A percentile compares a stretch with the other conserved stretches of the same genome.
Conservation (phyloP, 2,888 invertebrate species). For the Papilio gigon region DNA sequence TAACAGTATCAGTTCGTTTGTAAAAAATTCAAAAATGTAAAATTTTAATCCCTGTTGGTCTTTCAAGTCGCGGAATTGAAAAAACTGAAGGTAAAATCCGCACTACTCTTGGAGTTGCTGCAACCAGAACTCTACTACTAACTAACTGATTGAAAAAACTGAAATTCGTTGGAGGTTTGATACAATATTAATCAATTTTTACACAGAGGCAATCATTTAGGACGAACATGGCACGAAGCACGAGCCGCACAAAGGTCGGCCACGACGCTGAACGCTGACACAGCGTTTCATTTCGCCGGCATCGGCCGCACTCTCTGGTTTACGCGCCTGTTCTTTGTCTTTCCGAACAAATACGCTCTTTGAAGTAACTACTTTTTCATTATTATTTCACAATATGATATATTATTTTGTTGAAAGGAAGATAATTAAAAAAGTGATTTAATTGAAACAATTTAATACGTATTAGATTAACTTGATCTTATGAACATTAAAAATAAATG, state of each 20-base stretch:
- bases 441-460: not conserved
- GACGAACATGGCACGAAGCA: conserved; percentile 58
- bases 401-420: conserved; percentile 34
- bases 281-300: conserved; percentile 76
- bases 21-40: not conserved
- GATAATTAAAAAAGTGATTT: not conserved
- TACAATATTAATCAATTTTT: conserved; percentile 74
- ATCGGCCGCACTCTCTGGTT: conserved; percentile 66
- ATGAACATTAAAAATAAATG: not conserved
- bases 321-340: conserved; percentile 69
- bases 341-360: conserved; percentile 72
- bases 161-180: not conserved
- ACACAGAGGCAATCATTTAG: conserved; percentile 71
- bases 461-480: not conserved
- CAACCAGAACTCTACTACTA: too few relatives aligned
- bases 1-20: not conserved
- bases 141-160: too few relatives aligned
- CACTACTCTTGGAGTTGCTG: too few relatives aligned
- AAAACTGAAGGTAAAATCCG: too few relatives aligned
- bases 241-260: conserved; percentile 67
- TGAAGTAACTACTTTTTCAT: conserved; percentile 68
- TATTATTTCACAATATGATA: conserved; percentile 60
- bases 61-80: too few relatives aligned
- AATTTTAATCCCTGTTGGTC: not conserved
- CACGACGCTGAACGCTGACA: conserved; percentile 64